Base-by-base conservation (phyloP, 2,888 invertebrate genomes). In the Papilio protenor region DNA sequence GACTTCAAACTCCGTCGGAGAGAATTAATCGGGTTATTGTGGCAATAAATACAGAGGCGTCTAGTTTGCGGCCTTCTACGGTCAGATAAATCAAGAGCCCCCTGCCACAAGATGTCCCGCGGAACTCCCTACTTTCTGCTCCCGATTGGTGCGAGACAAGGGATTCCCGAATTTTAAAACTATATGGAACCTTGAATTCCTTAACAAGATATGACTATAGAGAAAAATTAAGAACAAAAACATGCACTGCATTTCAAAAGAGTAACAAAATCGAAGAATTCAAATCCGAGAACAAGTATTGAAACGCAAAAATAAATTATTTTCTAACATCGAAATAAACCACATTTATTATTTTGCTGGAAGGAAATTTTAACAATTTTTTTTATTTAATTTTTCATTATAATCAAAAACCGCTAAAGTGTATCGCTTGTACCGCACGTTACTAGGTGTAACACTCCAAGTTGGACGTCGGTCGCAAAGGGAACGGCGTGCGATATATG, bases 11-110 rank as follows among this genome's bases (percentile, higher is more conserved):
- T 91, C 87, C 86, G 85, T 86, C 80, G 80, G 84, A 85, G 85
- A 86, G 91, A 93, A 94, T 94, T 94, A 94, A 94, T 94, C 90
- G 93, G 93, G 93, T 93, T 94, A 92, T 93, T 91, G 92, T 88
- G 88, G 94, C 92, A 92, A 94, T 94, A 94, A 94, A 94, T 94
- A 94, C 91, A 87, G 87, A 89, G 89, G 89, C 88, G 91, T 88
- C 90, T 89, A 90, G 93, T 91, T 92, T 92, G 93, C 86, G 93
- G 93, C 83, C 84, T 86, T 85, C 85, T 86, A 91, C 83, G 93
- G 92, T 91, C 89, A 89, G 91, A 93, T 94, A 94, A 93, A 93
- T 93, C 93, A 94, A 88, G 91, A 84, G 88, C 87, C 81, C 85
- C 82, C 84, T 83, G 86, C 92, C 92, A 85, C 91, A 91, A 93